These are phyloP conservation scores for Beris chalybata DNA, from an alignment of 2,888 invertebrate species.

Conservation along the genomic window DNA sequence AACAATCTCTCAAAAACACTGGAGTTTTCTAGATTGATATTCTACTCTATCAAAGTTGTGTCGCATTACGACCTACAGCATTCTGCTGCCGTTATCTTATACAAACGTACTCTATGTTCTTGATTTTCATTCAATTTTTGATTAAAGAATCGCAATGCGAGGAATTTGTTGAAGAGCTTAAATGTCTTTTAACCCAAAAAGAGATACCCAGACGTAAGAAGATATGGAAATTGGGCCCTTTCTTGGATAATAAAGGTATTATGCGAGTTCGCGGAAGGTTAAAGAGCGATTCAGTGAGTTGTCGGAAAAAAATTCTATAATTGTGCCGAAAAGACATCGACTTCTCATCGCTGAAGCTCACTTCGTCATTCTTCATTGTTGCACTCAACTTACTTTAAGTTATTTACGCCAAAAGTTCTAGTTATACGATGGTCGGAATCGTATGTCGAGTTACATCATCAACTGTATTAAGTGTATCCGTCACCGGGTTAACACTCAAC, in stretches of 20 bases:
- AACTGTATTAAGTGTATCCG: too few species aligned
- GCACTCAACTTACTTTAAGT: not conserved
- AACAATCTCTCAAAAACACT: too few species aligned
- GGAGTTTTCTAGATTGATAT: too few species aligned
- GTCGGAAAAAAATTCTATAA: not conserved
- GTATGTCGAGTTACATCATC: not conserved
- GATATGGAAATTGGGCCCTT: not conserved
- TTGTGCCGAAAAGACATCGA: not conserved
- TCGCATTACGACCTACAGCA: too few species aligned
- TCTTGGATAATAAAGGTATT: not conserved
- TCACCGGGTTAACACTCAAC: not conserved
- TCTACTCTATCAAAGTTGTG: too few species aligned
- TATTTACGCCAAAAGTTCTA: not conserved
- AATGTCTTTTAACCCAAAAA: too few species aligned
- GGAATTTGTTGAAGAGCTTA: too few species aligned
- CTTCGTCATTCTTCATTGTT: not conserved
- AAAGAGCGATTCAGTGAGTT: not conserved
- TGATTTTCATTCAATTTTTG: too few species aligned
- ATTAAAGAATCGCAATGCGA: too few species aligned
- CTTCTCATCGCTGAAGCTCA: not conserved
- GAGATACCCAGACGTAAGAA: not conserved
- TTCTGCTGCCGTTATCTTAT: too few species aligned
- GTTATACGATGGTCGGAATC: not conserved
- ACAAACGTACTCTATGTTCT: too few species aligned
- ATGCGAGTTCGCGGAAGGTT: constrained; percentile 8